Conservation (phyloP, 2,888 invertebrate genomes). For the Drosophila setosimentum region DNA sequence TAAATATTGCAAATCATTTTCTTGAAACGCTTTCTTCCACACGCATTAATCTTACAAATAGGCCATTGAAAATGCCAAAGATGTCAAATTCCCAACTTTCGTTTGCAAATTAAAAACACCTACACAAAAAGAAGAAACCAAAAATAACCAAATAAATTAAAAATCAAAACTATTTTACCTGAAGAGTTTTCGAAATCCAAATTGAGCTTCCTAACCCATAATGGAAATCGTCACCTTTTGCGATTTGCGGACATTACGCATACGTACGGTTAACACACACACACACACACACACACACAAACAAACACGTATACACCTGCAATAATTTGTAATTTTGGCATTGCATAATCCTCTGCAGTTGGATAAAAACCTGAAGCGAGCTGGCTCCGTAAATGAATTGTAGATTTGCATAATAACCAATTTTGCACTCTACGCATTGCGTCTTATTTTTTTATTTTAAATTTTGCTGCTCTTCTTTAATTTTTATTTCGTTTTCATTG, state of each 20-base stretch:
- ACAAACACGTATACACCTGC: conserved; percentile 40
- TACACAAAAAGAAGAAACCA: conserved; percentile 8
- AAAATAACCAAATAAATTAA: neutral
- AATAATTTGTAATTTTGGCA: conserved; percentile 71
- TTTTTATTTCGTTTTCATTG: conserved; percentile 27
- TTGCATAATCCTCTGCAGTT: conserved; percentile 74
- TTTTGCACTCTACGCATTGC: conserved; percentile 43
- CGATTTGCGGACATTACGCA: conserved; percentile 67
- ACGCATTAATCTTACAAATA: conserved; percentile 48
- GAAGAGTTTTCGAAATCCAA: conserved; percentile 50
- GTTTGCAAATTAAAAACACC: conserved; percentile 45
- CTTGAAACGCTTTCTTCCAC: conserved; percentile 52
- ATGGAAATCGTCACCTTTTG: conserved; percentile 44
- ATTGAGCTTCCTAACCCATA: conserved; percentile 13
- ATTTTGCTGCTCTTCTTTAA: conserved; percentile 49
- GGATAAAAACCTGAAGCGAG: conserved; percentile 52
- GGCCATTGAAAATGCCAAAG: conserved; percentile 49
- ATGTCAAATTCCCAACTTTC: conserved; percentile 56
- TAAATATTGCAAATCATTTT: conserved; percentile 67
- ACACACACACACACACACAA: conserved; percentile 2
- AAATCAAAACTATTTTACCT: conserved; percentile 31
- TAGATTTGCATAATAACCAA: conserved; percentile 74
- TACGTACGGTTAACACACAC: conserved; percentile 56
- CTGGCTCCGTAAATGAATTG: conserved; percentile 55
- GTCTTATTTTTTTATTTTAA: conserved; percentile 7